These are phyloP conservation scores for Scelioninae gen. 1 DNA, from an alignment of 2,888 invertebrate species.

Conservation along the genomic window DNA sequence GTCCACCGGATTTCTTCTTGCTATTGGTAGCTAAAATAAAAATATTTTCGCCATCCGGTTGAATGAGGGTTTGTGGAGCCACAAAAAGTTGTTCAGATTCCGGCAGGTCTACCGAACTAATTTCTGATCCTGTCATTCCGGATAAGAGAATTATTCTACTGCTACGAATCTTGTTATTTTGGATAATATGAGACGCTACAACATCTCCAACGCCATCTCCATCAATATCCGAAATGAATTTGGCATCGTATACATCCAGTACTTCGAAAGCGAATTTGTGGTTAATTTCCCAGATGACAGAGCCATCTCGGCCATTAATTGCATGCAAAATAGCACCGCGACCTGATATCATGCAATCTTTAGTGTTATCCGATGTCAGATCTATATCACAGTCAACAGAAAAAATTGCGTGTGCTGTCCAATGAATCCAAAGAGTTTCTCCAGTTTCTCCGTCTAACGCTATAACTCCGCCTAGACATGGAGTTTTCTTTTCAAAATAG, in stretches of 20 bases:
- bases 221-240: slow-evolving; percentile 89
- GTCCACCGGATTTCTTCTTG: slow-evolving; percentile 89
- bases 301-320: slow-evolving; percentile 88
- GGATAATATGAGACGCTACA: slow-evolving; percentile 88
- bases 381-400: slow-evolving; percentile 90
- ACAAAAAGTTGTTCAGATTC: slow-evolving; percentile 89
- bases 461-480: slow-evolving; percentile 91
- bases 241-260: slow-evolving; percentile 88
- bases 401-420: slow-evolving; percentile 90
- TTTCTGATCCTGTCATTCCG: slow-evolving; percentile 88
- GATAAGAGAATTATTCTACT: slow-evolving; percentile 90
- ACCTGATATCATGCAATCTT: slow-evolving; percentile 91
- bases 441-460: slow-evolving; percentile 91
- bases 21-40: slow-evolving; percentile 91
- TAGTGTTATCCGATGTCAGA: slow-evolving; percentile 88
- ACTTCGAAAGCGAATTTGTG: slow-evolving; percentile 52
- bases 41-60: slow-evolving; percentile 87
- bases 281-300: slow-evolving; percentile 87
- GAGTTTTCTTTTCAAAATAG: slow-evolving; percentile 87
- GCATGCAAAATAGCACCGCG: slow-evolving; percentile 89
- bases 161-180: slow-evolving; percentile 84
- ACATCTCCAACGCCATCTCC: slow-evolving; percentile 89
- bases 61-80: slow-evolving; percentile 88
- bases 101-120: slow-evolving; percentile 87
- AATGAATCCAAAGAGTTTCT: slow-evolving; percentile 89